Evolutionary conservation across 2,797 vertebrate genomes (phyloP).

Genomic region (Sparus aurata): DNA sequence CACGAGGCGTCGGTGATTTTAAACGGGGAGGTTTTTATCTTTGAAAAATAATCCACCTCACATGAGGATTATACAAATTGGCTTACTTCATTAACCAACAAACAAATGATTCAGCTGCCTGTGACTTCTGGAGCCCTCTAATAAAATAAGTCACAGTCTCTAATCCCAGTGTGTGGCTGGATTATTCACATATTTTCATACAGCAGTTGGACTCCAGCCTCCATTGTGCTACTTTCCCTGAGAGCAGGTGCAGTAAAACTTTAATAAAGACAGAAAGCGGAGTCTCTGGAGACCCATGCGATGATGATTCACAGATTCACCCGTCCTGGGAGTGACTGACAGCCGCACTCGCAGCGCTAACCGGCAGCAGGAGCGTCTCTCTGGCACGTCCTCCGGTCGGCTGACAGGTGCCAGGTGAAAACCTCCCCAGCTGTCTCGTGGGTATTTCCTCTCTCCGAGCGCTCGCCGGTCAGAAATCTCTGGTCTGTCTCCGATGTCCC

Average conservation of each 20-base stretch:
- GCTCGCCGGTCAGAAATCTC: slow-evolving; percentile 61
- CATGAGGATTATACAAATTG: not conserved
- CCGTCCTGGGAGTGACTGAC: slow-evolving; percentile 18
- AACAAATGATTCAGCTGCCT: not conserved
- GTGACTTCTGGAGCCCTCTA: not conserved
- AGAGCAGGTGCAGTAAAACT: slow-evolving; percentile 20
- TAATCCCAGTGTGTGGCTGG: not conserved
- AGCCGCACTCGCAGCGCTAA: slow-evolving; percentile 15
- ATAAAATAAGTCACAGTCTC: not conserved
- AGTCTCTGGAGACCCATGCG: slow-evolving; percentile 9
- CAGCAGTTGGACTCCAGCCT: slow-evolving; percentile 1
- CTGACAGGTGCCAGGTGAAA: slow-evolving; percentile 85
- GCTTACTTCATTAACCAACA: not conserved
- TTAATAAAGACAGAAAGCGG: not conserved
- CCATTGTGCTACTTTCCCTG: not conserved
- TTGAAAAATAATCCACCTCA: not conserved
- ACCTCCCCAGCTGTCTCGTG: slow-evolving; percentile 71
- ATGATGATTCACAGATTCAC: slow-evolving; percentile 47
- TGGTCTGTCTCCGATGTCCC: slow-evolving; percentile 64
- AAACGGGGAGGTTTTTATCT: not conserved
- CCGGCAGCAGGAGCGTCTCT: slow-evolving; percentile 42
- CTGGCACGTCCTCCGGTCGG: slow-evolving; percentile 36
- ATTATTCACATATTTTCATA: not conserved
- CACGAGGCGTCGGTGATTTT: not conserved
- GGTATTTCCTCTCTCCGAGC: slow-evolving; percentile 57